These are phyloP conservation scores for Mormyrus hasselquistii DNA, from an alignment of 2,797 vertebrate genomes.

Conservation along the genomic window DNA sequence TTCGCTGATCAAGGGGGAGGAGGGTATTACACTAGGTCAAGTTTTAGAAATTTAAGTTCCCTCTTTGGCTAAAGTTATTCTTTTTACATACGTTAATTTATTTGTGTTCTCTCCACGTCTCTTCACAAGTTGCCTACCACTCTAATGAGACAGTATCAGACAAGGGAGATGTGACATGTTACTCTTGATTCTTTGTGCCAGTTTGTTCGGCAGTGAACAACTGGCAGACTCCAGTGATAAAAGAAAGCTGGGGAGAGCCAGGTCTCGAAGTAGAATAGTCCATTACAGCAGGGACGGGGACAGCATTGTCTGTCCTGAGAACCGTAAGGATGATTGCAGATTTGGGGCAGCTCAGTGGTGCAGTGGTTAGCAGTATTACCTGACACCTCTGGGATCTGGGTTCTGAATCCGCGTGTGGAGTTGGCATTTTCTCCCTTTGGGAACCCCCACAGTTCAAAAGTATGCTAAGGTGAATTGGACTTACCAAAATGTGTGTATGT, in stretches of 20 bases:
- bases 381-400: not conserved
- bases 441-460: not conserved
- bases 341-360: not conserved
- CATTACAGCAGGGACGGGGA: not conserved
- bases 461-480: not conserved
- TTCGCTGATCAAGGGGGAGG: too few relatives aligned
- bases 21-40: too few relatives aligned
- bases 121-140: not conserved
- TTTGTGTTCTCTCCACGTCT: not conserved
- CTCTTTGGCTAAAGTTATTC: not conserved
- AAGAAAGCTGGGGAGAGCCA: not conserved
- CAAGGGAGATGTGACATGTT: not conserved
- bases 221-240: not conserved
- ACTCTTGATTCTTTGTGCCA: not conserved
- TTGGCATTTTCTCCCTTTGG: not conserved
- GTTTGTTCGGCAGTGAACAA: not conserved
- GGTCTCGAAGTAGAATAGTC: not conserved
- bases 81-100: not conserved
- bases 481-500: not conserved
- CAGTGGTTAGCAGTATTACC: not conserved
- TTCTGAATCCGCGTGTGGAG: not conserved
- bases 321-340: not conserved
- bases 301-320: not conserved
- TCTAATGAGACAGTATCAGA: not conserved
- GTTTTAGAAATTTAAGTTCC: too few relatives aligned